Base-by-base conservation (phyloP, 2,888 invertebrate genomes). In the Tiphia femorata region DNA sequence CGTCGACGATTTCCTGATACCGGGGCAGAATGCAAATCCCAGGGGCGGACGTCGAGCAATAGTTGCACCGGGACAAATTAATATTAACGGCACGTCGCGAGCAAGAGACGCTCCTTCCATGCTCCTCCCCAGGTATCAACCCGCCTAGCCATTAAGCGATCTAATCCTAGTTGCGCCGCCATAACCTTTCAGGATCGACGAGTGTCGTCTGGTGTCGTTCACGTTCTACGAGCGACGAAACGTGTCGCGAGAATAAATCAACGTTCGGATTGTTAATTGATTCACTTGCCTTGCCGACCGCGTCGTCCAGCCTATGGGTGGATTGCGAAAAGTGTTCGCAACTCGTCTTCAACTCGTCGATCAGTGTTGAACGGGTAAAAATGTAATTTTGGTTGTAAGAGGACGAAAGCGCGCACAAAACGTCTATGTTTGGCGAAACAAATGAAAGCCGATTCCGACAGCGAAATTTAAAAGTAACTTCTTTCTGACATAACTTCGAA, bases 1-100 rank as follows among this genome's bases (percentile, higher is more conserved):
- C 61, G 60, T 62, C 67, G 67, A 65, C 67, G 67, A 73, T 76
- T 74, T 75, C 67, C 73, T 67, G 66, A 68, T 62, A 53, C 60
- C 55, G 38, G 7, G 19, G 30, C 60, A 62, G 65, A 73, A 76
- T 72, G 70, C 44, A 73, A 76, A 72, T 61, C 53, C 10, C 48
- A n/a, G 12, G 41, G 27, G 16, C 14, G 27, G 10, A 8, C 41
- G n/a, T 49, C 35, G 47, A n/a, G 42, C 49, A 47, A 43, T 49
- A 54, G 59, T 43, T 53, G 55, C 47, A 42, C 49, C 44, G 49
- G 53, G 60, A 55, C 53, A 60, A 70, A 75, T 73, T 74, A 74
- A 75, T 74, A 76, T 76, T 74, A 74, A 73, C 68, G 68, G 64
- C 65, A 58, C 20, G 61, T 61, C n/a, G 54, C 58, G 53, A 25